Evolutionary conservation across 2,888 invertebrate genomes (phyloP).

Genomic region (Galeopsomyia nigrocyanea): DNA sequence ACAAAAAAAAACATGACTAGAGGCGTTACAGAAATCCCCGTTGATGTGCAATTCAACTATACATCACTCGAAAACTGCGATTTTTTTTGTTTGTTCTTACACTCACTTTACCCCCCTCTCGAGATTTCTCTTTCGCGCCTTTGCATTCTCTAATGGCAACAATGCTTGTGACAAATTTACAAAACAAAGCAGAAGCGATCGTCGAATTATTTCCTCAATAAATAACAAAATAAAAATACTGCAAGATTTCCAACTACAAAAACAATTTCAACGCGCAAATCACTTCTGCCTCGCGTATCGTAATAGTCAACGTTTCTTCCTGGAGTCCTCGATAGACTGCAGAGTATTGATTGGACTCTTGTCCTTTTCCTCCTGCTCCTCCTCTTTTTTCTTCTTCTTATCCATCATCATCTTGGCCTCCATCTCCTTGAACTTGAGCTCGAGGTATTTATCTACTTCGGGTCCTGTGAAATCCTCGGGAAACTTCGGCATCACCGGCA

Average conservation of each 20-base stretch:
- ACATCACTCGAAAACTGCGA: too few species aligned
- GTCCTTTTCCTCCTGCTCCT: conserved; percentile 59
- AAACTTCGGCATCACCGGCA: conserved; percentile 88
- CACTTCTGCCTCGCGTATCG: neutral
- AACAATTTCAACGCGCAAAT: neutral
- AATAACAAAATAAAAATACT: neutral
- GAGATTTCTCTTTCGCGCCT: conserved; percentile 22
- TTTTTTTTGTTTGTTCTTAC: neutral
- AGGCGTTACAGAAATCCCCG: conserved; percentile 46
- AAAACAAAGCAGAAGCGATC: conserved; percentile 26
- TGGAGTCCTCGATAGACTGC: conserved; percentile 47
- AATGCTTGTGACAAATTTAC: conserved; percentile 39
- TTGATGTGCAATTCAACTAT: conserved; percentile 9
- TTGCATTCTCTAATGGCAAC: conserved; percentile 45
- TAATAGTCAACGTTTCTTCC: conserved; percentile 25
- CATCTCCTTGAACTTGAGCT: conserved; percentile 88
- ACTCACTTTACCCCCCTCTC: neutral
- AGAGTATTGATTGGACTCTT: conserved; percentile 51
- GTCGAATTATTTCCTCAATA: conserved; percentile 10
- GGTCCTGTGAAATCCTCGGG: conserved; percentile 93
- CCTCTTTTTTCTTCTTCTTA: conserved; percentile 69
- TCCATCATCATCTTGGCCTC: conserved; percentile 83
- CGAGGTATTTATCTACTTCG: conserved; percentile 87
- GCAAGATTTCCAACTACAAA: neutral
- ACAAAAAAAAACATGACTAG: conserved; percentile 53